phyloP scores from a whole-genome alignment of 2,113 vertebrate genomes.

The chimpanzee (Pan troglodytes) region DNA sequence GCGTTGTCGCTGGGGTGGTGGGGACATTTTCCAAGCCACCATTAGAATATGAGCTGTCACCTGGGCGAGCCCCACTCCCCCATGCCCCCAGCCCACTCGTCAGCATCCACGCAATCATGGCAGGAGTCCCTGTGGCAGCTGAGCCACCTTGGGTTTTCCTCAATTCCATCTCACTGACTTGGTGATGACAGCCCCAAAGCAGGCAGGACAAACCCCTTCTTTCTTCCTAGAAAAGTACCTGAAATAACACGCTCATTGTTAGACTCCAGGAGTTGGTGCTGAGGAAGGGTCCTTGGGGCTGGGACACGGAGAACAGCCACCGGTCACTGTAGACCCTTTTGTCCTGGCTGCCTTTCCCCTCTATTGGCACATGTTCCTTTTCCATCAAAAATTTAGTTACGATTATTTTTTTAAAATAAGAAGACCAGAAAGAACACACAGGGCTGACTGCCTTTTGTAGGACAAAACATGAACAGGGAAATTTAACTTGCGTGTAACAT shows the following conservation, averaged over 20 bases:
- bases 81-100: neutral
- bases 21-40: neutral
- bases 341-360: neutral
- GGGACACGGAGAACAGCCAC: neutral
- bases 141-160: neutral
- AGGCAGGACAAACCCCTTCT: neutral
- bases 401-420: fast-evolving
- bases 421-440: neutral
- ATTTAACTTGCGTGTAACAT: neutral
- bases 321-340: fast-evolving
- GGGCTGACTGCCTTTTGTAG: neutral
- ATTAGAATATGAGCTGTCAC: neutral
- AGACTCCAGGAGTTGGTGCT: neutral
- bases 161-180: neutral
- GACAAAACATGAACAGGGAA: neutral
- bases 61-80: neutral
- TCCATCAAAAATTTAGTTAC: neutral
- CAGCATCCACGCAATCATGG: neutral
- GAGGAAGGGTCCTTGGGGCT: neutral
- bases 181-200: neutral
- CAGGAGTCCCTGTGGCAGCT: neutral
- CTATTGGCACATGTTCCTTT: neutral
- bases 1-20: neutral
- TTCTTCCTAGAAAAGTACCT: neutral
- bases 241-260: fast-evolving